Evolutionary conservation across 2,888 invertebrate genomes (phyloP).

Genomic region (Dicyrtomina minuta): DNA sequence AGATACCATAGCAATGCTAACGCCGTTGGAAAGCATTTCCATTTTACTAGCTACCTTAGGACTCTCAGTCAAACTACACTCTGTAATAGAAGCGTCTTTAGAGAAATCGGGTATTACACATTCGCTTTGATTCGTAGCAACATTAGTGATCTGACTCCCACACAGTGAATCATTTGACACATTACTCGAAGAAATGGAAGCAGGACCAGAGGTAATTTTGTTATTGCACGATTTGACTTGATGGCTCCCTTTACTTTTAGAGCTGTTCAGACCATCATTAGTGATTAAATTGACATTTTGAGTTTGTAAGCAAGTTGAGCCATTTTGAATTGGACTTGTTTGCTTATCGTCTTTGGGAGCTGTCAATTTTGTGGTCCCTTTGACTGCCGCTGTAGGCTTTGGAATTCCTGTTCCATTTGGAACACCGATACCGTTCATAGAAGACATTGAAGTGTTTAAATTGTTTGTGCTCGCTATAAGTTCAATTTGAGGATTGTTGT

Average conservation of each 20-base stretch:
- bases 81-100: background rate
- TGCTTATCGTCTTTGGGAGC: constrained; percentile 13
- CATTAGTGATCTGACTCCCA: background rate
- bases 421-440: constrained; percentile 52
- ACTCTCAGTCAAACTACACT: constrained; percentile 6
- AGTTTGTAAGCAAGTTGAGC: constrained; percentile 16
- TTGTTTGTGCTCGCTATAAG: constrained; percentile 15
- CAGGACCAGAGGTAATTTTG: background rate
- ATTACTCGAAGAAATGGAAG: background rate
- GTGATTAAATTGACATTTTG: constrained; percentile 25
- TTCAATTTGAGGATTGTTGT: constrained; percentile 41
- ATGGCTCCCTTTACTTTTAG: background rate
- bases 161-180: constrained; percentile 6
- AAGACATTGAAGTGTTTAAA: constrained; percentile 40
- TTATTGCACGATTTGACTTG: background rate
- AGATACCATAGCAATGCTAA: constrained; percentile 66
- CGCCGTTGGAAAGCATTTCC: constrained; percentile 34
- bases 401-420: constrained; percentile 72
- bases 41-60: constrained; percentile 36
- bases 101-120: background rate
- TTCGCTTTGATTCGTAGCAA: background rate
- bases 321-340: constrained; percentile 20
- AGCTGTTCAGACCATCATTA: constrained; percentile 12
- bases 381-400: constrained; percentile 87
- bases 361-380: constrained; percentile 74